Conservation (phyloP, 2,888 invertebrate species). For the Caenorhabditis zanzibari region DNA sequence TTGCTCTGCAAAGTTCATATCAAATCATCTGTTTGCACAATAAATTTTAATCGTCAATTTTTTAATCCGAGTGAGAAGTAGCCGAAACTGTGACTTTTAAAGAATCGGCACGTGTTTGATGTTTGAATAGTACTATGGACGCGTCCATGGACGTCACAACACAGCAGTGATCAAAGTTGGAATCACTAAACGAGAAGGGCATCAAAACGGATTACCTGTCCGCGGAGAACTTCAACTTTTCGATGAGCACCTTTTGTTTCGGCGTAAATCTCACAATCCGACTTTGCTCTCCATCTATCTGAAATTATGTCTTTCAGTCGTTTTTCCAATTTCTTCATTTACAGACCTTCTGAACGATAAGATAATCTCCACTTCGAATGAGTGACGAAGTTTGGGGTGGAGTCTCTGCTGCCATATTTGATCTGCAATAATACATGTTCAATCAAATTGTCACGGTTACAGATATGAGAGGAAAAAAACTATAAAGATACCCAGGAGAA, state of each 20-base stretch:
- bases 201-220: conserved; percentile 57
- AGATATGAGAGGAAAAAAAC: conserved; percentile 6
- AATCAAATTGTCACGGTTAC: background rate
- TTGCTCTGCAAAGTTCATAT: background rate
- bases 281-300: conserved; percentile 78
- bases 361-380: conserved; percentile 37
- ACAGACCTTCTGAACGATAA: conserved; percentile 48
- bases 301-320: background rate
- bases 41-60: conserved; percentile 17
- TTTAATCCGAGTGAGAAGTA: conserved; percentile 6
- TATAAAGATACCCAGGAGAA: conserved; percentile 7
- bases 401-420: conserved; percentile 39
- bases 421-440: conserved; percentile 22
- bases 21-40: conserved; percentile 7
- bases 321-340: background rate
- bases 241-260: conserved; percentile 76
- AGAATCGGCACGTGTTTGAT: background rate
- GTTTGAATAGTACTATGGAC: conserved; percentile 11
- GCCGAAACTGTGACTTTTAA: conserved; percentile 20
- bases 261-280: conserved; percentile 72
- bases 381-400: background rate
- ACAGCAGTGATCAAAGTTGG: background rate
- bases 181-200: too few species aligned
- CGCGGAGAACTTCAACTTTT: conserved; percentile 76
- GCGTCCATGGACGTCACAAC: conserved; percentile 13